Evolutionary conservation across 2,797 vertebrate genomes (phyloP).

Genomic region (Cirrhinus molitorella): DNA sequence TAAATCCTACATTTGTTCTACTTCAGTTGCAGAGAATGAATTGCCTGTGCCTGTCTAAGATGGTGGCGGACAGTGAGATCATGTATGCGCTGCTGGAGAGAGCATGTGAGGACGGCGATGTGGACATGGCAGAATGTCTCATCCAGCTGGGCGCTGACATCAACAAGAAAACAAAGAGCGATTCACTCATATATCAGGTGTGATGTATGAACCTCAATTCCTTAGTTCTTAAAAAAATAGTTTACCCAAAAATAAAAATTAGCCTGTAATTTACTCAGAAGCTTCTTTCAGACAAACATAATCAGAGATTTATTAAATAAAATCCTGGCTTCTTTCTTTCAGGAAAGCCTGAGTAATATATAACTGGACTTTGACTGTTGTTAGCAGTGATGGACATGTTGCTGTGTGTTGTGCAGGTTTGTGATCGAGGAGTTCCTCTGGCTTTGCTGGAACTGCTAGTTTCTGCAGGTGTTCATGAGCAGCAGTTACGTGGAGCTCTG

Average conservation of each 20-base stretch:
- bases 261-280: no score
- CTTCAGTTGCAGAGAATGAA: conserved; percentile 85
- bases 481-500: conserved; percentile 89
- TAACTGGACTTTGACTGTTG: not conserved
- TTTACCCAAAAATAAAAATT: not conserved
- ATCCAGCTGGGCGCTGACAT: conserved; percentile 90
- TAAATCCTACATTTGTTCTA: conserved; percentile 18
- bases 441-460: conserved; percentile 91
- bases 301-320: no score
- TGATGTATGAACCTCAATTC: conserved; percentile 22
- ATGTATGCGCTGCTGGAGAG: conserved; percentile 87
- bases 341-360: not conserved
- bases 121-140: conserved; percentile 88
- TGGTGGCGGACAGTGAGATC: conserved; percentile 83
- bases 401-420: conserved; percentile 80
- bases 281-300: no score
- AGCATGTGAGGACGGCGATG: conserved; percentile 86
- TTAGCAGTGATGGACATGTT: not conserved
- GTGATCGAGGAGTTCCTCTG: conserved; percentile 86
- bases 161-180: conserved; percentile 85
- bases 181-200: conserved; percentile 93
- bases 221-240: not conserved
- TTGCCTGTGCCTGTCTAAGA: conserved; percentile 89
- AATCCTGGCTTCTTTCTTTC: not conserved
- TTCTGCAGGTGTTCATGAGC: conserved; percentile 84